These are phyloP conservation scores for Fratercula arctica DNA, from an alignment of 2,797 vertebrate genomes.

Conservation along the genomic window DNA sequence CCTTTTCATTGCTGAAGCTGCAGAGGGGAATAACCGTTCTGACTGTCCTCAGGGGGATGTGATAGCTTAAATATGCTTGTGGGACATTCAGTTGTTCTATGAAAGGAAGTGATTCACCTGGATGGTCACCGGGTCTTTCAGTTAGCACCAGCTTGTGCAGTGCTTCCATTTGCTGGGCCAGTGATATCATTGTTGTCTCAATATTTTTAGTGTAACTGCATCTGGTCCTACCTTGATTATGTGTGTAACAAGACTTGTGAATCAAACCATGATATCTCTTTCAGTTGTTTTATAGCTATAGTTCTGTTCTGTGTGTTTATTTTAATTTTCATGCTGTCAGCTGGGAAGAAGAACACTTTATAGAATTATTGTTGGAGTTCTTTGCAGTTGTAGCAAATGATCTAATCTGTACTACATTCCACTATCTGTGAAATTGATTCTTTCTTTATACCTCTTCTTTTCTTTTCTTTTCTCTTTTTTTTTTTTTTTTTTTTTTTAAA, in stretches of 20 bases:
- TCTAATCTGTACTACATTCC: constrained; percentile 15
- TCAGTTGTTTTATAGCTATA: background rate
- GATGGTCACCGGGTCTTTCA: background rate
- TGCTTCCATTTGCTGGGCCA: background rate
- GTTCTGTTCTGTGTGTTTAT: background rate
- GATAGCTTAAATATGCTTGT: background rate
- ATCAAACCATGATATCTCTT: background rate
- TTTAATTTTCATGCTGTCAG: constrained; percentile 10
- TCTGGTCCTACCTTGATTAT: background rate
- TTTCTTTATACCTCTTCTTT: background rate
- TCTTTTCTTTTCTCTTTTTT: background rate
- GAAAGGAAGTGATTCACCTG: background rate
- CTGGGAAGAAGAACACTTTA: background rate
- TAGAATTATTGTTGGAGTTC: background rate
- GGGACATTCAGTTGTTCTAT: background rate
- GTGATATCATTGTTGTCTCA: background rate
- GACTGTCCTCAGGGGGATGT: background rate
- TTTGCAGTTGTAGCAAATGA: background rate
- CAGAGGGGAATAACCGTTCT: background rate
- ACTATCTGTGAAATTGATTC: constrained; percentile 8
- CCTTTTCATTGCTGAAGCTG: background rate
- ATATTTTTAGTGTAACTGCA: background rate
- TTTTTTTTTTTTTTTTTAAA: background rate
- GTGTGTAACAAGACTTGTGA: background rate
- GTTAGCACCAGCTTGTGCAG: background rate